Evolutionary conservation across 2,888 invertebrate species (phyloP).

Genomic region (Hirtodrosophila trivittata): DNA sequence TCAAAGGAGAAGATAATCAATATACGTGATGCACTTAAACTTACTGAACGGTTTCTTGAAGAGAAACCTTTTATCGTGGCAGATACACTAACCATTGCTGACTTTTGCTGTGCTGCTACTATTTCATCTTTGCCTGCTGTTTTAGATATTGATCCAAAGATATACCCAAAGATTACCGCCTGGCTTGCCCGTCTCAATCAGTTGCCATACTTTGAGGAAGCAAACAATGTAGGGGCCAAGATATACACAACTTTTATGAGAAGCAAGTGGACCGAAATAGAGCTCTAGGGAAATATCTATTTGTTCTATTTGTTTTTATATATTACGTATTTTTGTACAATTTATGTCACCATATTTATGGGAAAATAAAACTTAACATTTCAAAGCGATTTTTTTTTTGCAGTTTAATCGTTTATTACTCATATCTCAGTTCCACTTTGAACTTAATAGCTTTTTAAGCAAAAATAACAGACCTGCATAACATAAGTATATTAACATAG

Average conservation of each 20-base stretch:
- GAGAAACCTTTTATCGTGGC: constrained; percentile 57
- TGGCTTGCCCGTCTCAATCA: constrained; percentile 64
- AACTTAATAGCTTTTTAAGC: too few species aligned
- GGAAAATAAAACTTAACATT: too few species aligned
- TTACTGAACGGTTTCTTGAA: constrained; percentile 56
- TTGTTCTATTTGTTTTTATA: not conserved
- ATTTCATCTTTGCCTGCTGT: constrained; percentile 45
- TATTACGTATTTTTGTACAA: too few species aligned
- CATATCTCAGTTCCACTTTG: too few species aligned
- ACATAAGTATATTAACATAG: too few species aligned
- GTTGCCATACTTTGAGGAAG: constrained; percentile 67
- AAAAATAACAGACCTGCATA: too few species aligned
- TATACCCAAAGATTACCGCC: constrained; percentile 60
- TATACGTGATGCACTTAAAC: constrained; percentile 39
- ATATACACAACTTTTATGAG: constrained; percentile 38
- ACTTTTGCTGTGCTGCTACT: constrained; percentile 59
- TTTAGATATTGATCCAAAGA: constrained; percentile 49
- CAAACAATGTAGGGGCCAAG: constrained; percentile 38
- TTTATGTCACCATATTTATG: too few species aligned
- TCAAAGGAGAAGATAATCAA: constrained; percentile 48
- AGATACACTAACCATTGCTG: constrained; percentile 69
- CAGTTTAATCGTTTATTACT: too few species aligned
- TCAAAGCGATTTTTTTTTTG: too few species aligned
- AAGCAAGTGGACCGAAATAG: constrained; percentile 38
- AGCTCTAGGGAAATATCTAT: constrained; percentile 15